A percentile compares a stretch with the other conserved stretches of the same genome.
These are phyloP conservation scores for Phylloscopus trochilus DNA, from an alignment of 2,113 vertebrate species.

Conservation along the genomic window DNA sequence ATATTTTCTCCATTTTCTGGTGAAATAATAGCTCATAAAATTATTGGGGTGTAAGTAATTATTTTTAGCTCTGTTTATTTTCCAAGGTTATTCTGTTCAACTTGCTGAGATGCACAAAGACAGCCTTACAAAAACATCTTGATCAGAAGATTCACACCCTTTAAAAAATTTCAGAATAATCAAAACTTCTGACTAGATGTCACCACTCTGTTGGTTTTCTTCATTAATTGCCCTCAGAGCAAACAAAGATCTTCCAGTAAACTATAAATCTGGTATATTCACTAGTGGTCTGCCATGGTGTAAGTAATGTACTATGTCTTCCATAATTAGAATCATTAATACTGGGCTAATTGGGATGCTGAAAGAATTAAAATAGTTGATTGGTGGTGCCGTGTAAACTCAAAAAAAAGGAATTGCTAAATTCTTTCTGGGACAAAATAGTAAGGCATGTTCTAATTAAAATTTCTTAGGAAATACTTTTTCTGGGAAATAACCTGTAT, in stretches of 20 bases:
- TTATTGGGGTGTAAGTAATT: slow-evolving; percentile 50
- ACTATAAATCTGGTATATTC: neutral
- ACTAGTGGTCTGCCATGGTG: neutral
- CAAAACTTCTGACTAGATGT: slow-evolving; percentile 9
- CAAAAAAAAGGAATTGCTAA: neutral
- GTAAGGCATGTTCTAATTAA: neutral
- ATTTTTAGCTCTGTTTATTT: slow-evolving; percentile 65
- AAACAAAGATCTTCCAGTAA: neutral
- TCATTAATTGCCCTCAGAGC: slow-evolving; percentile 1
- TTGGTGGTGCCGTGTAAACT: neutral
- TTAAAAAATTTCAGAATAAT: slow-evolving; percentile 14
- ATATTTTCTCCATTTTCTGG: slow-evolving; percentile 55
- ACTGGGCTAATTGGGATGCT: neutral
- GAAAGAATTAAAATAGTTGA: slow-evolving; percentile 15
- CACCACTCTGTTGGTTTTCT: neutral
- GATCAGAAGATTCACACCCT: slow-evolving; percentile 17
- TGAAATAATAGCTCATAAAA: slow-evolving; percentile 69
- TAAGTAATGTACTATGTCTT: neutral
- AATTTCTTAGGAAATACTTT: slow-evolving; percentile 1
- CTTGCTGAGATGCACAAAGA: neutral
- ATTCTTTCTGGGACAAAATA: neutral
- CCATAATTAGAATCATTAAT: neutral
- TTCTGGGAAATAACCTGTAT: neutral
- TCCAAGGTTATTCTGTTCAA: neutral
- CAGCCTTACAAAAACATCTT: neutral